These are phyloP conservation scores for Armadillidium nasatum DNA, from an alignment of 1,140 invertebrate species.

Conservation along the genomic window DNA sequence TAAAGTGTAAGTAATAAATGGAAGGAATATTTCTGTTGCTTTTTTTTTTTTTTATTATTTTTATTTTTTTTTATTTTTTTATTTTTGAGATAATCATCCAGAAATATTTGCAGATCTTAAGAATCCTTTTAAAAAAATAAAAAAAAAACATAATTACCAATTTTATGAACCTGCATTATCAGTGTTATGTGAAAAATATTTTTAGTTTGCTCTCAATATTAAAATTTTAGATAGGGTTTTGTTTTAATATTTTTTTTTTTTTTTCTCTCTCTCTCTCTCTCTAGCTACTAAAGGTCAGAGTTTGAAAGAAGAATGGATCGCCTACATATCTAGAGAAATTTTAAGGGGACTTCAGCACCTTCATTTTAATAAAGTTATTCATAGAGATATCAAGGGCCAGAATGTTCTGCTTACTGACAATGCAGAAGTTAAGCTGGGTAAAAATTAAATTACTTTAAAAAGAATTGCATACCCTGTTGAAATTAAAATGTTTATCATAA, in stretches of 20 bases:
- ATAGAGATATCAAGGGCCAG: constrained; percentile 99
- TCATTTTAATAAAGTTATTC: constrained; percentile 98
- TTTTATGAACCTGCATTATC: neutral
- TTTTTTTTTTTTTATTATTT: no score
- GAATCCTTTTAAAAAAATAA: no score
- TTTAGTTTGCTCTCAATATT: no score
- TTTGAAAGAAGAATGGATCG: constrained; percentile 99
- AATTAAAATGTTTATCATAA: constrained; percentile 13
- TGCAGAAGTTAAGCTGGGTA: constrained; percentile 95
- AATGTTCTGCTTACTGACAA: constrained; percentile 99
- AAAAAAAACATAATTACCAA: no score
- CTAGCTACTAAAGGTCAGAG: constrained; percentile 89
- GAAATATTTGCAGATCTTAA: no score
- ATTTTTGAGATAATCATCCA: constrained; percentile 21
- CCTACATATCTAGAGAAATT: constrained; percentile 97
- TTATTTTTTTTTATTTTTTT: no score
- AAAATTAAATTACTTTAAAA: neutral
- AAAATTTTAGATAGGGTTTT: neutral
- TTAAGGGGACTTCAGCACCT: constrained; percentile 93
- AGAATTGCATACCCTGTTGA: no score
- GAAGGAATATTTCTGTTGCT: neutral
- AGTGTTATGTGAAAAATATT: neutral
- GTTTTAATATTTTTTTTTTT: constrained; percentile 23
- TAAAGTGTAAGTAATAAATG: constrained; percentile 66
- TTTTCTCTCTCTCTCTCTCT: constrained; percentile 42